Evolutionary conservation across 2,888 invertebrate genomes (phyloP).

Genomic region (Noctua janthina): DNA sequence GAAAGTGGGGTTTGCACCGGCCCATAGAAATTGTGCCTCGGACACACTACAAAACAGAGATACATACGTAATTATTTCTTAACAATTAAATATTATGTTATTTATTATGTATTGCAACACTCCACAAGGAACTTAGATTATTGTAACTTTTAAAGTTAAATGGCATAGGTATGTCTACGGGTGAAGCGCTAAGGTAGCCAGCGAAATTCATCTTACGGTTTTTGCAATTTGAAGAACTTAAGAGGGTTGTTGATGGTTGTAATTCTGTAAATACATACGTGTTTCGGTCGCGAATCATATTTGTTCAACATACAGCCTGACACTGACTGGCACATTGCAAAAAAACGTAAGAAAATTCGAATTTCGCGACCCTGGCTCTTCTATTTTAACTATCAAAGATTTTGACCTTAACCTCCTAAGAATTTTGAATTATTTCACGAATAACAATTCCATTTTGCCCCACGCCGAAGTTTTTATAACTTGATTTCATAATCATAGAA

Average conservation of each 20-base stretch:
- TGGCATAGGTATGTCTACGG: not conserved
- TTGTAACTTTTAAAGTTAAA: not conserved
- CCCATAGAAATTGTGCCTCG: not conserved
- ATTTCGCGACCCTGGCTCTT: too few species aligned
- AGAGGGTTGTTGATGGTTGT: too few species aligned
- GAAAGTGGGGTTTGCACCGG: not conserved
- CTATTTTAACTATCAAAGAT: not conserved
- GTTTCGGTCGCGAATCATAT: too few species aligned
- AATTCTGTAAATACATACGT: too few species aligned
- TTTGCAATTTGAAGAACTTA: too few species aligned
- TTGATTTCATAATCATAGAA: not conserved
- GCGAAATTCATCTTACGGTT: too few species aligned
- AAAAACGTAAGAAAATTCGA: too few species aligned
- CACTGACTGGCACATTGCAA: too few species aligned
- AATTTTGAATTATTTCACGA: not conserved
- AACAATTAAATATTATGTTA: conserved; percentile 20
- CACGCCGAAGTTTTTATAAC: not conserved
- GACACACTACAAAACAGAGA: conserved; percentile 1
- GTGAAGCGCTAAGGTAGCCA: too few species aligned
- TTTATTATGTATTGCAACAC: conserved; percentile 37
- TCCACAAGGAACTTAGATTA: conserved; percentile 26
- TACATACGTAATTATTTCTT: conserved; percentile 41
- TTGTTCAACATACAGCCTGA: too few species aligned
- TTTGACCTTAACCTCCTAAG: not conserved
- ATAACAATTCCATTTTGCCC: not conserved